phyloP scores from a whole-genome alignment of 2,888 invertebrate species.

The Agrypnus murinus region DNA sequence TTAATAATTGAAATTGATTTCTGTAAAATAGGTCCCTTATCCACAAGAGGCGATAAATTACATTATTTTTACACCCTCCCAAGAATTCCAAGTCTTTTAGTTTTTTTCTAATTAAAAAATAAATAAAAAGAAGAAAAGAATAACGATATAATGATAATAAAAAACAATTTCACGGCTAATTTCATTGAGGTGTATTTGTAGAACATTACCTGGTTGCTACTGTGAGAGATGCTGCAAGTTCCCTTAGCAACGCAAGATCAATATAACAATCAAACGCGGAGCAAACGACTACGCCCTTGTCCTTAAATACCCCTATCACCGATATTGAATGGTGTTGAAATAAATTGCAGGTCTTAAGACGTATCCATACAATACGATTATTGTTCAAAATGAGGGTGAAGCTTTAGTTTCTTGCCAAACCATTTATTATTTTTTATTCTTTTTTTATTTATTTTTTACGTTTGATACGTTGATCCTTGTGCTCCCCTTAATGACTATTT shows the following conservation, averaged over 20 bases:
- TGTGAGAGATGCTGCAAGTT: conserved; percentile 59
- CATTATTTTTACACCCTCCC: no score
- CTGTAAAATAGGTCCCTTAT: no score
- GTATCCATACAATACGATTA: not conserved
- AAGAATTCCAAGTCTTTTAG: no score
- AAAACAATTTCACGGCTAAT: conserved; percentile 6
- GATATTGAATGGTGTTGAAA: conserved; percentile 41
- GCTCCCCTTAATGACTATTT: no score
- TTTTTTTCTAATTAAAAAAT: no score
- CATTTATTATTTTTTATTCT: not conserved
- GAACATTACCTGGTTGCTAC: conserved; percentile 56
- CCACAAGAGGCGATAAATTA: no score
- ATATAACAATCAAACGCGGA: conserved; percentile 69
- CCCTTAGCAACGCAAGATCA: conserved; percentile 68
- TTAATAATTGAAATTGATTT: no score
- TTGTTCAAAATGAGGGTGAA: not conserved
- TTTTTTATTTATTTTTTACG: conserved; percentile 5
- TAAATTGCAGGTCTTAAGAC: conserved; percentile 34
- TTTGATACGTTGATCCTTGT: not conserved
- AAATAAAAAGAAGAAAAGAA: no score
- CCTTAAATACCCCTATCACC: conserved; percentile 60
- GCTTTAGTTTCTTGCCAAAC: not conserved
- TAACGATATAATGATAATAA: no score
- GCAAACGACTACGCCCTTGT: conserved; percentile 66
- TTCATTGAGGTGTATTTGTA: conserved; percentile 25